These are phyloP conservation scores for Hylaeus volcanicus DNA, from an alignment of 1,140 invertebrate genomes.

Conservation along the genomic window DNA sequence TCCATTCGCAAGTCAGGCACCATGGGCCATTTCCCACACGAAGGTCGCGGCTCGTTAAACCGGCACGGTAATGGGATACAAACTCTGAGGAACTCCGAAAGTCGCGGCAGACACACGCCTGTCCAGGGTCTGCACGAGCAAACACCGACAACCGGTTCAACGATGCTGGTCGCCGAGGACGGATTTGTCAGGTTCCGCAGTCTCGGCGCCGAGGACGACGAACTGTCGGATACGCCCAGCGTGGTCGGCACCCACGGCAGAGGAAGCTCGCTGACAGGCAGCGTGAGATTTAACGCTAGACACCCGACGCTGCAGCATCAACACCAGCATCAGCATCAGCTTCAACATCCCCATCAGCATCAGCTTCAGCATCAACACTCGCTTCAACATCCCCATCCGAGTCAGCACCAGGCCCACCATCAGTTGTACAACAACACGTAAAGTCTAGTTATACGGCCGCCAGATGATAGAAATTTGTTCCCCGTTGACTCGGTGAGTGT, in stretches of 20 bases:
- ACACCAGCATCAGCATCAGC: conserved; percentile 63
- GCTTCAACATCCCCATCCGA: conserved; percentile 59
- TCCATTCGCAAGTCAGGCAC: conserved; percentile 80
- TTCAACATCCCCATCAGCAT: conserved; percentile 62
- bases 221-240: conserved; percentile 75
- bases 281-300: conserved; percentile 75
- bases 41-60: conserved; percentile 78
- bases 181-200: conserved; percentile 91
- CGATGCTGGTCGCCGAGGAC: conserved; percentile 91
- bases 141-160: conserved; percentile 76
- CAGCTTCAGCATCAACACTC: conserved; percentile 64
- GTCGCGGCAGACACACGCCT: conserved; percentile 69
- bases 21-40: conserved; percentile 77
- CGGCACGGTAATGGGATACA: conserved; percentile 77
- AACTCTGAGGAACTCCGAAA: conserved; percentile 70
- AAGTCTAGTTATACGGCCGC: conserved; percentile 32
- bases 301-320: conserved; percentile 68
- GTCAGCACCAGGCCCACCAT: conserved; percentile 66
- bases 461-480: conserved; percentile 40
- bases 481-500: conserved; percentile 46
- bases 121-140: conserved; percentile 71
- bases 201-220: conserved; percentile 81
- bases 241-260: conserved; percentile 74
- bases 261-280: conserved; percentile 75
- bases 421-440: conserved; percentile 73